These are phyloP conservation scores for Donacobius atricapilla DNA, from an alignment of 2,113 vertebrate genomes.

Conservation along the genomic window DNA sequence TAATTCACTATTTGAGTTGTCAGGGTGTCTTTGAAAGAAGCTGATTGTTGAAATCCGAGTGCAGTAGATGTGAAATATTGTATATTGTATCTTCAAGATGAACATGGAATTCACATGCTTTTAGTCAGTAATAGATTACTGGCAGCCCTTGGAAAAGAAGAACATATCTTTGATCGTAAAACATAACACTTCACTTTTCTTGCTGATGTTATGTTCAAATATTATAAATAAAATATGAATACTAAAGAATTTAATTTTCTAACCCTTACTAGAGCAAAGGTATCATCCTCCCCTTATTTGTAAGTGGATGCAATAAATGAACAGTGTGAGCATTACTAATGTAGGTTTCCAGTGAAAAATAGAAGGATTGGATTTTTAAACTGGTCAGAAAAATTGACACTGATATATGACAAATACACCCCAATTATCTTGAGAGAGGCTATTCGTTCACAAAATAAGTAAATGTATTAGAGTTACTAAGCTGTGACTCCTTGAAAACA, in stretches of 20 bases:
- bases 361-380: neutral
- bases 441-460: neutral
- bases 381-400: neutral
- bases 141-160: neutral
- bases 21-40: constrained; percentile 8
- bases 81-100: neutral
- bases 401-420: neutral
- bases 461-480: neutral
- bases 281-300: neutral
- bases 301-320: neutral
- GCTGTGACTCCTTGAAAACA: neutral
- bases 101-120: neutral
- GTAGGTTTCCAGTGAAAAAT: neutral
- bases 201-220: neutral
- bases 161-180: fast-evolving
- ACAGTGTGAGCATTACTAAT: neutral
- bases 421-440: neutral
- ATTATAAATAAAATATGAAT: neutral
- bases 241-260: neutral
- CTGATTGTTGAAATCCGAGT: constrained; percentile 11
- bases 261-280: neutral
- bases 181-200: neutral
- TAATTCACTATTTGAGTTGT: constrained; percentile 10
- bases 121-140: neutral
- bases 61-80: neutral